Evolutionary conservation across 2,113 vertebrate genomes (phyloP), one percentile per base, ranked within the genome.

Genomic region (Cardinalis cardinalis): DNA sequence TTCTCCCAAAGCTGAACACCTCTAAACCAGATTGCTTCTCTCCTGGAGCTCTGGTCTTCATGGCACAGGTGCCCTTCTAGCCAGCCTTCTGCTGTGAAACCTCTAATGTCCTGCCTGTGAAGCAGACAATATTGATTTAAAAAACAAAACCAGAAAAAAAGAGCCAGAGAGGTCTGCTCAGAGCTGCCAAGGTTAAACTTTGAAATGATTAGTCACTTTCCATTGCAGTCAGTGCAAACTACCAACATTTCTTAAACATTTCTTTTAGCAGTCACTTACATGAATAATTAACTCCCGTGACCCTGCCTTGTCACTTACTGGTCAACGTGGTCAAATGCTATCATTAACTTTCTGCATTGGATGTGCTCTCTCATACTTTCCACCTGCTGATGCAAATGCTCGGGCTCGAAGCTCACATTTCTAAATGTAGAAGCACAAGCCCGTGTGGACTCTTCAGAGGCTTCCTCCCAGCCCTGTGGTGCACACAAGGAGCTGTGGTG

Each of bases 231-330:
- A 64, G 85, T 52, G 79, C 76, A 90, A 95, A 92, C 91, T 84
- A 89, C 53, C 63, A 65, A 51, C 63, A 10, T 81, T 93, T 90
- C 93, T 94, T 64, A 61, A 75, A 66, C 75, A 87, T 93, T 93
- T 80, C 85, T 96, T 83, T 86, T 75, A 96, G 92, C 53, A 84
- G 85, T 92, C 83, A 52, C 94, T 85, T 73, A 79, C 66, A 55
- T 84, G 92, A 96, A 93, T 93, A 95, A 97, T 96, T 97, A 96
- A 96, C 96, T 97, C 88, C 87, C 10, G 2, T 79, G 78, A 93
- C 84, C 87, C 84, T 87, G 83, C 78, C 82, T 91, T 90, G 74
- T 89, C 92, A 93, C 72, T 92, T 89, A 79, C 85, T 93, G 90
- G 90, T 94, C 92, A 95, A 93, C 75, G 63, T 26, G 34, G 84